Percentiles rank a stretch among this genome's conserved stretches.
Evolutionary conservation across 2,113 vertebrate genomes (phyloP).

Genomic region (Peromyscus californicus): DNA sequence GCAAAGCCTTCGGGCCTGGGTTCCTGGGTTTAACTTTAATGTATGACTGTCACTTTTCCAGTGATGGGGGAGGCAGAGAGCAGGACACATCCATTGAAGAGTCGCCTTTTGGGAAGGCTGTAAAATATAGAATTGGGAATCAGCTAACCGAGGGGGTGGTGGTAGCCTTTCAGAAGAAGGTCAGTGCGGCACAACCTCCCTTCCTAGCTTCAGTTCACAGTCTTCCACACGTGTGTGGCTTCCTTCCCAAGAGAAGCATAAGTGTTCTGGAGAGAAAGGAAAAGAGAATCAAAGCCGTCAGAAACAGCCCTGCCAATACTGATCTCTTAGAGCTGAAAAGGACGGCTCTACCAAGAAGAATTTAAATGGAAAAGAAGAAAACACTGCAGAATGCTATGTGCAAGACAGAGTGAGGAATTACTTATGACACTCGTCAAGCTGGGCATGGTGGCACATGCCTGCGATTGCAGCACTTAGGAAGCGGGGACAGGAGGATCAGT

Average conservation of each 20-base stretch:
- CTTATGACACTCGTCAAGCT: not conserved
- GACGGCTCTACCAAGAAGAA: not conserved
- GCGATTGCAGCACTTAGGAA: not conserved
- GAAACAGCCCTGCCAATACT: slow-evolving; percentile 5
- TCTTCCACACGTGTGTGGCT: not conserved
- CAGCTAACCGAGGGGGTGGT: slow-evolving; percentile 6
- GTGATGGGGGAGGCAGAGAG: not conserved
- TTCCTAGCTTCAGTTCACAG: slow-evolving; percentile 1
- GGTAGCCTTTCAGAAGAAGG: slow-evolving; percentile 50
- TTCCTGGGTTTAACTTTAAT: not conserved
- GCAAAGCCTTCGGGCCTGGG: not conserved
- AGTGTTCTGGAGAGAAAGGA: slow-evolving; percentile 24
- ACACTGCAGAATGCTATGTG: not conserved
- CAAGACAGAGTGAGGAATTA: slow-evolving; percentile 29
- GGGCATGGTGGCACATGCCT: not conserved
- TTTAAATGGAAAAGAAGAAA: slow-evolving; percentile 15
- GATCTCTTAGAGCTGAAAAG: slow-evolving; percentile 39
- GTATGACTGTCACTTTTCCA: not conserved
- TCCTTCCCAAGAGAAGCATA: slow-evolving; percentile 24
- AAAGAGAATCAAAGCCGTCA: slow-evolving; percentile 40
- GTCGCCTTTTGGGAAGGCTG: not conserved
- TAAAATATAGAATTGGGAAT: not conserved
- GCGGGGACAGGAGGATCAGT: not conserved
- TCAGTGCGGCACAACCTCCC: not conserved
- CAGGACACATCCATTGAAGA: not conserved